Evolutionary conservation across 2,888 invertebrate species (phyloP).

Genomic region (Peribatodes rhomboidaria): DNA sequence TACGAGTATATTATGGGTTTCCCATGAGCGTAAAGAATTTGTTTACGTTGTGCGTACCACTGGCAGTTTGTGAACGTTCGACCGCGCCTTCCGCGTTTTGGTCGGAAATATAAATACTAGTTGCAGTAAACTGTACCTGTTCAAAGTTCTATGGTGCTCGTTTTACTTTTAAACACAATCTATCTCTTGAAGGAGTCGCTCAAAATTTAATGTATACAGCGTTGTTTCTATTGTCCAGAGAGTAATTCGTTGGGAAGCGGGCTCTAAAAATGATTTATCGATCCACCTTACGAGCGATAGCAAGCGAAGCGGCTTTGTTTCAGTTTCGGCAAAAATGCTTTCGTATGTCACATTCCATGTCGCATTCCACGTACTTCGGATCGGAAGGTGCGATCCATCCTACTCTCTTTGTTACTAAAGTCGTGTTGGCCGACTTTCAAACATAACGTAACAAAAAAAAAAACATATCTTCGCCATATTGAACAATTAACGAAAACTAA

Average conservation of each 20-base stretch:
- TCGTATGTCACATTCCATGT: too few relatives aligned
- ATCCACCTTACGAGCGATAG: too few relatives aligned
- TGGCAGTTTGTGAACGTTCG: constrained; percentile 10
- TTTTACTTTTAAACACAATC: not conserved
- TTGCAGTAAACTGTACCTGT: constrained; percentile 23
- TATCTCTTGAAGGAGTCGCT: not conserved
- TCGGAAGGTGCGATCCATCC: too few relatives aligned
- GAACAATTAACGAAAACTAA: too few relatives aligned
- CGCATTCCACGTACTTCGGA: too few relatives aligned
- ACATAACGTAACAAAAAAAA: too few relatives aligned
- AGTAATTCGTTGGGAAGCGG: too few relatives aligned
- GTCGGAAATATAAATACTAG: constrained; percentile 25
- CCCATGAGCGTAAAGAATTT: constrained; percentile 35
- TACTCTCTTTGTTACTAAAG: too few relatives aligned
- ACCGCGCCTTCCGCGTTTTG: constrained; percentile 32
- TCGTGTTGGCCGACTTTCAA: too few relatives aligned
- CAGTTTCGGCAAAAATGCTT: too few relatives aligned
- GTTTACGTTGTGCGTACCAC: constrained; percentile 40
- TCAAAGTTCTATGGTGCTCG: constrained; percentile 9
- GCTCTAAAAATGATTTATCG: not conserved
- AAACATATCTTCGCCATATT: too few relatives aligned
- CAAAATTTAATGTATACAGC: not conserved
- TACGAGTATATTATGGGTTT: not conserved
- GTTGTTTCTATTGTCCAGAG: not conserved
- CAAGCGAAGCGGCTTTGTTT: too few relatives aligned